Conservation (phyloP, 2,888 invertebrate genomes). For the Diaperis boleti region DNA sequence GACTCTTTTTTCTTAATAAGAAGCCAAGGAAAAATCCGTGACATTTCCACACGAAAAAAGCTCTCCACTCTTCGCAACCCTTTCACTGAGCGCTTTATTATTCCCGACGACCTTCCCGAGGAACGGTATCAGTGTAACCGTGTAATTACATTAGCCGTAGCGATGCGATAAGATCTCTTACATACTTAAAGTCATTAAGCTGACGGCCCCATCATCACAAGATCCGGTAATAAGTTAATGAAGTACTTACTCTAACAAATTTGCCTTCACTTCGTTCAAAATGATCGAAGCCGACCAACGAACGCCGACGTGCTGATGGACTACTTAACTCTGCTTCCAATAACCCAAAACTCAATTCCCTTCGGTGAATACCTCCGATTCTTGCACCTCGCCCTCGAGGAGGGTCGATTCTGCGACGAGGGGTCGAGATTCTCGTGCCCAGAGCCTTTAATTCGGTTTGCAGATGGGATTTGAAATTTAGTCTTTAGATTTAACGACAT, state of each 20-base stretch:
- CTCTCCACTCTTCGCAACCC: too few relatives aligned
- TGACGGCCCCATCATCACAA: conserved; percentile 45
- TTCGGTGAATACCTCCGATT: conserved; percentile 40
- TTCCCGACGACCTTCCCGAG: background rate
- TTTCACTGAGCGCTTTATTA: too few relatives aligned
- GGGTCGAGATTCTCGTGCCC: conserved; percentile 4
- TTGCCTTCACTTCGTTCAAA: conserved; percentile 48
- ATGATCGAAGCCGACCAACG: conserved; percentile 43
- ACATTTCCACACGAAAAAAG: too few relatives aligned
- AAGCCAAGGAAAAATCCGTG: too few relatives aligned
- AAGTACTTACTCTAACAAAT: conserved; percentile 54
- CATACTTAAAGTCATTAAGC: conserved; percentile 46
- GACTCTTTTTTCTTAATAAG: too few relatives aligned
- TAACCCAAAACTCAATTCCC: conserved; percentile 46
- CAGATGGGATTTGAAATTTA: background rate
- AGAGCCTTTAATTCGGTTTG: background rate
- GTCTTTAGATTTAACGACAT: too few relatives aligned
- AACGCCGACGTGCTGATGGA: conserved; percentile 44
- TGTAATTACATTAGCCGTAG: conserved; percentile 45
- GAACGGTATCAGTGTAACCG: conserved; percentile 26
- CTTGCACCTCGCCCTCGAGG: conserved; percentile 33
- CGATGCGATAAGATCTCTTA: conserved; percentile 46
- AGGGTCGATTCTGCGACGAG: conserved; percentile 35
- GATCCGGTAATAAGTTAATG: conserved; percentile 53
- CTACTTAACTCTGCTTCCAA: conserved; percentile 44